Conservation (phyloP, 2,797 vertebrate species). For the Rhinichthys osculus region DNA sequence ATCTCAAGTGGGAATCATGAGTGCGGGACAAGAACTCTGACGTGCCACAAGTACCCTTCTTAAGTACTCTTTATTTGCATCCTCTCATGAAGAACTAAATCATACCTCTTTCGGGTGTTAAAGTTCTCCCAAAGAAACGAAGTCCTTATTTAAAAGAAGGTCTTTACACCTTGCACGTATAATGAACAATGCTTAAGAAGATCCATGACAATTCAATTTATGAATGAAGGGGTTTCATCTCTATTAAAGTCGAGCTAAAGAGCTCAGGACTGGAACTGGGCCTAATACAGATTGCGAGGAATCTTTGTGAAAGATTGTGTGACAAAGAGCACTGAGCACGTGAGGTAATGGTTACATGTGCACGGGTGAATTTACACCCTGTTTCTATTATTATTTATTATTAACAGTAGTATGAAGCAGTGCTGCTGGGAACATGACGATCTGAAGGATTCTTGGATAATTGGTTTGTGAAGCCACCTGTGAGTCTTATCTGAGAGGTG, state of each 20-base stretch:
- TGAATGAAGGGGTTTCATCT: conserved; percentile 17
- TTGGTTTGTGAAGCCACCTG: conserved; percentile 8
- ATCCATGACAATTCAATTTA: conserved; percentile 6
- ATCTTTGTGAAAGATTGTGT: conserved; percentile 7
- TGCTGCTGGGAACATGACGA: background rate
- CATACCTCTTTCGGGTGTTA: conserved; percentile 2
- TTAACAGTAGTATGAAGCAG: background rate
- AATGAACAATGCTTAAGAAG: conserved; percentile 32
- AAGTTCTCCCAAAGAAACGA: conserved; percentile 25
- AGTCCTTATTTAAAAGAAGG: conserved; percentile 6
- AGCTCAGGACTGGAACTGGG: conserved; percentile 2
- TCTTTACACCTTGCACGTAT: conserved; percentile 18
- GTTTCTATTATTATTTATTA: conserved; percentile 26
- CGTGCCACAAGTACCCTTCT: conserved; percentile 20
- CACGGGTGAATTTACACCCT: background rate
- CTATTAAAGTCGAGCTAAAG: conserved; percentile 10
- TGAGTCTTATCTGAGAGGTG: background rate
- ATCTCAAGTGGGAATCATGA: conserved; percentile 47
- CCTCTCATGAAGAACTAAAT: conserved; percentile 22
- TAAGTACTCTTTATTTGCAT: conserved; percentile 52
- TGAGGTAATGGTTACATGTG: background rate
- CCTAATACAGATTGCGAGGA: background rate
- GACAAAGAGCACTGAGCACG: background rate
- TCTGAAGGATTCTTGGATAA: conserved; percentile 11
- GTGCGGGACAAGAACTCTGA: conserved; percentile 14